Base-by-base conservation (phyloP, 1,140 invertebrate species). In the Achroia grisella region DNA sequence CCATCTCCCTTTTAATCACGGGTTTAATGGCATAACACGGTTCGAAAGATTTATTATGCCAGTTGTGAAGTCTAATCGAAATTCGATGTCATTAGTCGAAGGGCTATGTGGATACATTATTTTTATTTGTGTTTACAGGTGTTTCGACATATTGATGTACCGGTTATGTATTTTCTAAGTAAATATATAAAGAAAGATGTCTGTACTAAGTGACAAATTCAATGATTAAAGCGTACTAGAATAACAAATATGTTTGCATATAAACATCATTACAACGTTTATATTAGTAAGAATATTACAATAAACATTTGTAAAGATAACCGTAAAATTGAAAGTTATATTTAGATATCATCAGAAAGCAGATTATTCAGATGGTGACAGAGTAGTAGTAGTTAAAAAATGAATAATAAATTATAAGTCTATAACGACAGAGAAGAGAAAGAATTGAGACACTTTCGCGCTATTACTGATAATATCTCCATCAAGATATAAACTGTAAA, bases 1-100 rank as follows among this genome's bases (percentile, higher is more conserved):
- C 47, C 36, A 47, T 46, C 44, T 52, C 30, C 33, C 32, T 29
- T 54, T 56, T 65, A 56, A 65, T 62, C 59, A 59, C 35, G 35
- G 17, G 39, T 51, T 51, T 59, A 56, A 56, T 41, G 56, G 43
- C 45, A 32, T 39, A 47, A 49, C 46, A 32, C 30, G 39, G 30
- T 49, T 37, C 17, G 28, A 28, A 64, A 61, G 64, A 68, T 67
- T 71, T 71, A 66, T 73, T 62, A 62, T 34, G 30, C 35, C 13
- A 27, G 47, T 66, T 63, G 57, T 62, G 60, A 70, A 67, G 66
- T 50, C 55, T 47, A 67, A 58, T 48, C 44, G 35, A 55, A 56
- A 63, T 59, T 39, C 56, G 41, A 62, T 60, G 59, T 65, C 59
- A 71, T 75, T 71, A 76, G 59, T 73, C 42, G 51, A 62, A 67